A percentile compares a stretch with the other conserved stretches of the same genome.
Evolutionary conservation across 2,888 invertebrate genomes (phyloP).

Genomic region (Chydorus sphaericus): DNA sequence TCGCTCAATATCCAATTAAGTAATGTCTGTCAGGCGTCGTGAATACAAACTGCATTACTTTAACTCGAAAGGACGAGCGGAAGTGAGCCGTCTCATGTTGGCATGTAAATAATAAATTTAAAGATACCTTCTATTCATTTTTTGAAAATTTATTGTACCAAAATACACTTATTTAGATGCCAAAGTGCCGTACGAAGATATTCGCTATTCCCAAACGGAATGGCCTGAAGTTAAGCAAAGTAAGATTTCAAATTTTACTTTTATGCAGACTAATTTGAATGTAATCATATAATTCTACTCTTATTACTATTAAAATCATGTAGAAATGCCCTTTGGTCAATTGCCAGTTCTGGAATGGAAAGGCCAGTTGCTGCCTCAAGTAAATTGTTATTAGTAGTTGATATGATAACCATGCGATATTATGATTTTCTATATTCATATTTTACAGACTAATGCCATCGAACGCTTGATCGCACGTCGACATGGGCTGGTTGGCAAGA

Average conservation of each 20-base stretch:
- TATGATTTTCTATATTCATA: neutral
- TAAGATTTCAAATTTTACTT: no score
- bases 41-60: conserved; percentile 10
- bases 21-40: neutral
- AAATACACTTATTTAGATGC: neutral
- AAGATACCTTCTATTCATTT: no score
- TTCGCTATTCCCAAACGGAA: neutral
- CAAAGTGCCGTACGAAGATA: conserved; percentile 1
- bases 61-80: neutral
- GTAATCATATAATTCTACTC: neutral
- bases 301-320: neutral
- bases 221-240: neutral
- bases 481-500: neutral
- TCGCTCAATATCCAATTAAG: no score
- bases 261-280: neutral
- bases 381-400: neutral
- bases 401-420: neutral
- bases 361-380: neutral
- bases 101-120: conserved; percentile 6
- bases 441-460: neutral
- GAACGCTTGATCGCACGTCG: neutral
- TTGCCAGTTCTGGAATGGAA: neutral
- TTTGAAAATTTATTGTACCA: no score
- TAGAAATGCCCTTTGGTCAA: neutral
- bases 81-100: neutral